Percentiles rank a stretch among this genome's conserved stretches.
Conservation (phyloP, 2,888 invertebrate species). For the Xestia c-nigrum region DNA sequence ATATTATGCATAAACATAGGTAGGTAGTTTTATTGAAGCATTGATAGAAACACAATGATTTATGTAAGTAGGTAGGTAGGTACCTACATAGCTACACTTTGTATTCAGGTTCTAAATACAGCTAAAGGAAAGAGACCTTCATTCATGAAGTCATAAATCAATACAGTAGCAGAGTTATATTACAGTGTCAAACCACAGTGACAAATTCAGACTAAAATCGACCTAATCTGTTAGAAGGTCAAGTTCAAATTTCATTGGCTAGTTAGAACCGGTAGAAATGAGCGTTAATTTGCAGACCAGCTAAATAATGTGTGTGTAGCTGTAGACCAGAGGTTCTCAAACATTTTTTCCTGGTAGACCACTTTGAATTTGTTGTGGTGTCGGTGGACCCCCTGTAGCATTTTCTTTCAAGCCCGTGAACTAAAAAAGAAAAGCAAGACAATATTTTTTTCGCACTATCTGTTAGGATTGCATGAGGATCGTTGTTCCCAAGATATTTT, state of each 20-base stretch:
- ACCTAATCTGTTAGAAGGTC: conserved; percentile 15
- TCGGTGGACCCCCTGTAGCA: no score
- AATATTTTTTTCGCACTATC: no score
- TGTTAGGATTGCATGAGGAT: no score
- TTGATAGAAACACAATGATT: not conserved
- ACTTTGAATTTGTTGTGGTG: no score
- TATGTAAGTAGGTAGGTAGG: not conserved
- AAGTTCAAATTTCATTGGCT: conserved; percentile 39
- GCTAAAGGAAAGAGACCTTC: conserved; percentile 3
- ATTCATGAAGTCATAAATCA: conserved; percentile 24
- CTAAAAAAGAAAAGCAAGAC: no score
- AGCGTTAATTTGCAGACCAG: conserved; percentile 1
- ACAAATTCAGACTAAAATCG: conserved; percentile 19
- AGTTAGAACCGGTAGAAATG: conserved; percentile 9
- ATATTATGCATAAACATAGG: not conserved
- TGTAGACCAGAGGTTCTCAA: no score
- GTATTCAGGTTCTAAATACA: conserved; percentile 1
- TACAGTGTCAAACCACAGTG: not conserved
- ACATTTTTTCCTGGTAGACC: no score
- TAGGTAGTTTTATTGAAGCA: conserved; percentile 5
- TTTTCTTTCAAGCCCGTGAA: no score
- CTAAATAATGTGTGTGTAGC: conserved; percentile 10
- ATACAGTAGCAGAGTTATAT: conserved; percentile 11
- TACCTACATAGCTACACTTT: not conserved
- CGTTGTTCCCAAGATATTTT: no score